Percentiles rank a stretch among this genome's conserved stretches.
Evolutionary conservation across 2,888 invertebrate genomes (phyloP).

Genomic region (Alcis repandata): DNA sequence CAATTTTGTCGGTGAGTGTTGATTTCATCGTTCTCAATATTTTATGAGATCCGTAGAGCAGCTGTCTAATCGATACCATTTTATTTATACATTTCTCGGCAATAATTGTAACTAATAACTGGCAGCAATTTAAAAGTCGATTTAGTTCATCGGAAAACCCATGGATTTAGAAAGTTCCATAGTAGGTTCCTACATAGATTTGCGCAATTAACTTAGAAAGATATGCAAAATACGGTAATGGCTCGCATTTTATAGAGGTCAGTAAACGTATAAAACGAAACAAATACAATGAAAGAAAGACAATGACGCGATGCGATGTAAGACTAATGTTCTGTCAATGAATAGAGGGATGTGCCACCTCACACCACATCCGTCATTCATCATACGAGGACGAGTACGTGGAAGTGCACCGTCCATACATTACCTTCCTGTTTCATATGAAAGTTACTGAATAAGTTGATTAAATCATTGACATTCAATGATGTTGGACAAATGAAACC

Average conservation of each 20-base stretch:
- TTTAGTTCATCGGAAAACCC: conserved; percentile 31
- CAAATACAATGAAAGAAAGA: conserved; percentile 17
- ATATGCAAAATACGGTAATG: conserved; percentile 29
- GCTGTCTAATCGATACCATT: conserved; percentile 12
- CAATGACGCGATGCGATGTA: conserved; percentile 14
- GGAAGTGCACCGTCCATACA: conserved; percentile 31
- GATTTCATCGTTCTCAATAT: conserved; percentile 9
- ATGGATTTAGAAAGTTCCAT: conserved; percentile 34
- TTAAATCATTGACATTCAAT: conserved; percentile 28
- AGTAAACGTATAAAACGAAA: conserved; percentile 23
- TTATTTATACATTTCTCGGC: conserved; percentile 26
- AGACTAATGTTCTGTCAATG: conserved; percentile 34
- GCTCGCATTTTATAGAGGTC: conserved; percentile 17
- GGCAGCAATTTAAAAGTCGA: conserved; percentile 30
- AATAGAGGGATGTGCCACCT: conserved; percentile 39
- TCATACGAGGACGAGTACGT: conserved; percentile 26
- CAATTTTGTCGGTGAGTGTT: conserved; percentile 10
- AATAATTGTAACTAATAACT: conserved; percentile 36
- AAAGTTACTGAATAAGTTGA: conserved; percentile 18
- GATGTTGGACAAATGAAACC: conserved; percentile 41
- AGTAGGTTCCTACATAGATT: conserved; percentile 11
- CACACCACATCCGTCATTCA: conserved; percentile 37
- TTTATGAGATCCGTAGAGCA: conserved; percentile 15
- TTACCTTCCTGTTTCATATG: not conserved
- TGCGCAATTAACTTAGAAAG: conserved; percentile 25